A percentile compares a stretch with the other conserved stretches of the same genome.
Conservation (phyloP, 2,797 vertebrate species). For the Myotis findleyi region DNA sequence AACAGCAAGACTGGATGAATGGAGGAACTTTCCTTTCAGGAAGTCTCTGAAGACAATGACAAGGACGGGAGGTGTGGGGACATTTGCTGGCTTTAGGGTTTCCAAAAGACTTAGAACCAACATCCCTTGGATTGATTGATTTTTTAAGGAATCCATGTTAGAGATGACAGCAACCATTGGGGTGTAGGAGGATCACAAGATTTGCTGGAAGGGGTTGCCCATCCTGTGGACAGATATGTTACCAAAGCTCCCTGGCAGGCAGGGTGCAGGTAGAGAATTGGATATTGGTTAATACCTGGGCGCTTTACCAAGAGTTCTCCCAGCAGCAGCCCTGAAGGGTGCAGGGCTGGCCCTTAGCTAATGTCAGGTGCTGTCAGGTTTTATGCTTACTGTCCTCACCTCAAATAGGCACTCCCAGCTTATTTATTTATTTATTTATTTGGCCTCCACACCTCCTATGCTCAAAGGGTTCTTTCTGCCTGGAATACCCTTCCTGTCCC, state of each 20-base stretch:
- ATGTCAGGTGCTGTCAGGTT: neutral
- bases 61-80: neutral
- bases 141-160: neutral
- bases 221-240: neutral
- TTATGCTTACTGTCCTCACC: neutral
- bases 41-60: neutral
- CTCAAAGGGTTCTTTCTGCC: neutral
- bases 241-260: neutral
- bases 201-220: neutral
- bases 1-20: neutral
- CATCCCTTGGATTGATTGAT: neutral
- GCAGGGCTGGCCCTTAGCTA: neutral
- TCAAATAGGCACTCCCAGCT: neutral
- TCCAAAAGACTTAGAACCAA: neutral
- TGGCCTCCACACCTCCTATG: neutral
- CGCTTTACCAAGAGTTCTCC: neutral
- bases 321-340: neutral
- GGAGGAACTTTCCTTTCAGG: neutral
- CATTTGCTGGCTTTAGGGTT: neutral
- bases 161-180: neutral
- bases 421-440: slow-evolving; percentile 6
- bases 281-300: neutral
- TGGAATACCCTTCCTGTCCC: neutral
- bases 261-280: neutral
- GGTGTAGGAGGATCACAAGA: neutral